These are phyloP conservation scores for Erinaceus europaeus DNA, from an alignment of 2,113 vertebrate species.

Conservation along the genomic window DNA sequence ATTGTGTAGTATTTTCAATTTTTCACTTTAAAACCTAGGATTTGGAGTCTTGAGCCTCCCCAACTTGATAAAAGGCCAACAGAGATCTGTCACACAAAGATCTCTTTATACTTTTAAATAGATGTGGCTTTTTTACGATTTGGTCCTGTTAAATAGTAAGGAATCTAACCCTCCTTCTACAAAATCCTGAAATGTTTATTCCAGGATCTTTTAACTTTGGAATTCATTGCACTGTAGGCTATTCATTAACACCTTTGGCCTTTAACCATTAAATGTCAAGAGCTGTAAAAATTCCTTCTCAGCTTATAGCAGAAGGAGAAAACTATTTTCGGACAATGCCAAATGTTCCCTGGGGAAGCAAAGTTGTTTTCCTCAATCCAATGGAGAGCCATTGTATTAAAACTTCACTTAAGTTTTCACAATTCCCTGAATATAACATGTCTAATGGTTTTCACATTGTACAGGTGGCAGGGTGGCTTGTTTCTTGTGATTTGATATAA, in stretches of 20 bases:
- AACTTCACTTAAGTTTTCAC: background rate
- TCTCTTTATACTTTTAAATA: background rate
- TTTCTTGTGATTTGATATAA: background rate
- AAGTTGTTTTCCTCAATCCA: fast-evolving
- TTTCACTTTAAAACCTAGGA: background rate
- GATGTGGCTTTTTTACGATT: background rate
- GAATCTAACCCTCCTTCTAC: background rate
- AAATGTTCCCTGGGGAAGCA: background rate
- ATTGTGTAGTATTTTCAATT: background rate
- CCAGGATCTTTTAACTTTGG: background rate
- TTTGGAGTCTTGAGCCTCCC: background rate
- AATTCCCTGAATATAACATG: background rate
- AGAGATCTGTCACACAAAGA: background rate
- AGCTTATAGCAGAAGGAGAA: background rate
- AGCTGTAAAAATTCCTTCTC: background rate
- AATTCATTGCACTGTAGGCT: background rate
- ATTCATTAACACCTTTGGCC: background rate
- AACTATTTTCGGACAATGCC: background rate
- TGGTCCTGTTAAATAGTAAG: background rate
- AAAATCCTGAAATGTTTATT: background rate
- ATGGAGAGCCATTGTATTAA: background rate
- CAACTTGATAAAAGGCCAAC: background rate
- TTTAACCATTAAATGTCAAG: background rate
- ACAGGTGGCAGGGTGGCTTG: background rate
- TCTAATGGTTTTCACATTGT: background rate